Base-by-base conservation (phyloP, 2,888 invertebrate genomes). In the Seira sanloemensis region DNA sequence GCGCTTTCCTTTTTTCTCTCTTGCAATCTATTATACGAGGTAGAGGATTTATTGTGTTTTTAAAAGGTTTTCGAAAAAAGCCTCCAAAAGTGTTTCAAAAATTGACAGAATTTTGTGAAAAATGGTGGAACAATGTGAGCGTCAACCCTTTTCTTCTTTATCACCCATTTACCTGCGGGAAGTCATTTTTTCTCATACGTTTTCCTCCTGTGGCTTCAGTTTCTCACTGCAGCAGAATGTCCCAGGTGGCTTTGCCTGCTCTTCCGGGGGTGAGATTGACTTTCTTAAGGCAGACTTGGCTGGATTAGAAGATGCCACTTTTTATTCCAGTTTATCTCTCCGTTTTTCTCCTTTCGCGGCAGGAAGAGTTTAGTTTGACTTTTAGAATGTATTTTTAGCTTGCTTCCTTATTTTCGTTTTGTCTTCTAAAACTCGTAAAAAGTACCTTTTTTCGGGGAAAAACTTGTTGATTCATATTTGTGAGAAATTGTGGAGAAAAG, bases 401-500 rank as follows among this genome's bases (percentile, higher is more conserved):
- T n/a, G n/a, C n/a, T n/a, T n/a, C n/a, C n/a, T n/a, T n/a, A n/a
- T n/a, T n/a, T n/a, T n/a, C n/a, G n/a, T n/a, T n/a, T n/a, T n/a
- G n/a, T n/a, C n/a, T n/a, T n/a, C n/a, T n/a, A n/a, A n/a, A n/a
- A 24, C 5, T 1, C n/a, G 26, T 19, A 58, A 5, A 74, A 74
- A 74, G 65, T 24, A 72, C 21, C 26, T 26, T 54, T 54, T 66
- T 66, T 72, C 21, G 46, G 24, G 58, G 1, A 62, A 68, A 37
- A 71, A 78, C 78, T 78, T 78, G 78, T 78, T 78, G 78, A 78
- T 78, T 78, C 78, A n/a, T 46, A 2, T 54, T 73, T 7, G 18
- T 19, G n/a, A n/a, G n/a, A n/a, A n/a, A n/a, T n/a, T n/a, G n/a
- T n/a, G n/a, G n/a, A n/a, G n/a, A n/a, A n/a, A n/a, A n/a, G n/a